Evolutionary conservation across 2,113 vertebrate genomes (phyloP).

Genomic region (Promerops cafer): DNA sequence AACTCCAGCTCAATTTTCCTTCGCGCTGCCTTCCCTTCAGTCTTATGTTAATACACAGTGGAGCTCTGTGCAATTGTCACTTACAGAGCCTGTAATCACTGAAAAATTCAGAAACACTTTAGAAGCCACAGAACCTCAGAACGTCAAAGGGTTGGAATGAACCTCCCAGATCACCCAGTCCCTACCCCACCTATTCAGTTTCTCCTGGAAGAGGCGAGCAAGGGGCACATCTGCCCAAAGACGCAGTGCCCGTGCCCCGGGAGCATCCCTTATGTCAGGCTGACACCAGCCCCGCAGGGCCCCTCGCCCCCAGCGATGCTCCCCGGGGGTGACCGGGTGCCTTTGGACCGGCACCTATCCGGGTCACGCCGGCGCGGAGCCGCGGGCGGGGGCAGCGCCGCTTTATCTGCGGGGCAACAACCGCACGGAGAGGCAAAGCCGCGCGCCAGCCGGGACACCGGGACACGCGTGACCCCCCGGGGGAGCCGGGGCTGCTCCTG

Average conservation of each 20-base stretch:
- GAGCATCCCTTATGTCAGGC: not conserved
- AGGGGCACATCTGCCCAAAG: not conserved
- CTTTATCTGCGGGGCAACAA: rapidly evolving
- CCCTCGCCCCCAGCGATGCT: rapidly evolving
- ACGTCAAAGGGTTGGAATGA: not conserved
- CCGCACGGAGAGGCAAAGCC: rapidly evolving
- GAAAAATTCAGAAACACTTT: not conserved
- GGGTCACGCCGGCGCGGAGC: not conserved
- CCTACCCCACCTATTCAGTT: not conserved
- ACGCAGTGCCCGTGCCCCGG: rapidly evolving
- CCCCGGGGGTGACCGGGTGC: rapidly evolving
- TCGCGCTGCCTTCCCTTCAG: not conserved
- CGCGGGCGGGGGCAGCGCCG: not conserved
- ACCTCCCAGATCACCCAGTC: not conserved
- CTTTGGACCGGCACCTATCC: rapidly evolving
- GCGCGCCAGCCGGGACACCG: not conserved
- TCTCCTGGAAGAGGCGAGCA: not conserved
- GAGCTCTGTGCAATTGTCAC: not conserved
- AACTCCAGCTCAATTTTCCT: not conserved
- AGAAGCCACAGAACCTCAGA: not conserved
- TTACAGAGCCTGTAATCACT: not conserved
- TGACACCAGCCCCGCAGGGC: not conserved
- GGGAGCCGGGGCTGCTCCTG: not conserved
- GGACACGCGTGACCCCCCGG: not conserved
- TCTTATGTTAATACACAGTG: rapidly evolving